phyloP scores from a whole-genome alignment of 1,140 invertebrate species.

The Sinella curviseta region DNA sequence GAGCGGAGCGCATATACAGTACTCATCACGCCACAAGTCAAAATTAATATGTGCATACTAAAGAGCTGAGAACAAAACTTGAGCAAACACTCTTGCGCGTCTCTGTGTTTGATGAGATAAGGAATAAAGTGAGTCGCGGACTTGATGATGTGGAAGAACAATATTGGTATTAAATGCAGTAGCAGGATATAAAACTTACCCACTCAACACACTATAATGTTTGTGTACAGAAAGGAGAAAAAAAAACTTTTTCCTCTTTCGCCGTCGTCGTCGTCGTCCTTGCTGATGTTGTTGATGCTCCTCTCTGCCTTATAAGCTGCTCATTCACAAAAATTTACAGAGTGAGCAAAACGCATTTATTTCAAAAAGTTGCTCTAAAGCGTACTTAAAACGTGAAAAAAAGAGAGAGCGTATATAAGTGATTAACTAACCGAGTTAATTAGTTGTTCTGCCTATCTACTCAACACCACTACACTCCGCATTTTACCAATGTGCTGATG shows the following conservation, averaged over 20 bases:
- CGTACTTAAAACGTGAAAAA: not conserved
- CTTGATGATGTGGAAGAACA: slow-evolving; percentile 13
- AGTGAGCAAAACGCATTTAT: too few species aligned
- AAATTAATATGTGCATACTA: slow-evolving; percentile 26
- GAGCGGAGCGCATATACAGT: too few species aligned
- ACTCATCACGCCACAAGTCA: not conserved
- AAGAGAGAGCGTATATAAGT: slow-evolving; percentile 6
- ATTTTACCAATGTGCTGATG: too few species aligned
- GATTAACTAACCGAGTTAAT: slow-evolving; percentile 22
- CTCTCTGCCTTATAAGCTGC: too few species aligned
- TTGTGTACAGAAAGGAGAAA: too few species aligned
- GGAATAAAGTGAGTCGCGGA: not conserved
- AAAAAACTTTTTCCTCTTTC: too few species aligned
- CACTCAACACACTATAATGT: too few species aligned
- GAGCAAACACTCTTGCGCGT: not conserved
- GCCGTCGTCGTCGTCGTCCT: too few species aligned
- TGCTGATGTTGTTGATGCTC: too few species aligned
- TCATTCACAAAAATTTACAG: too few species aligned
- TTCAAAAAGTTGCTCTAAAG: not conserved
- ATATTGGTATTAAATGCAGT: slow-evolving; percentile 18
- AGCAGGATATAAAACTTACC: too few species aligned
- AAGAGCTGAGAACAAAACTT: not conserved
- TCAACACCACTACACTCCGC: too few species aligned
- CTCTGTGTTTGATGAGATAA: slow-evolving; percentile 17
- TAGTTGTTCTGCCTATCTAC: slow-evolving; percentile 8